A percentile compares a stretch with the other conserved stretches of the same genome.
Conservation (phyloP, 2,888 invertebrate species). For the Nysson spinosus region DNA sequence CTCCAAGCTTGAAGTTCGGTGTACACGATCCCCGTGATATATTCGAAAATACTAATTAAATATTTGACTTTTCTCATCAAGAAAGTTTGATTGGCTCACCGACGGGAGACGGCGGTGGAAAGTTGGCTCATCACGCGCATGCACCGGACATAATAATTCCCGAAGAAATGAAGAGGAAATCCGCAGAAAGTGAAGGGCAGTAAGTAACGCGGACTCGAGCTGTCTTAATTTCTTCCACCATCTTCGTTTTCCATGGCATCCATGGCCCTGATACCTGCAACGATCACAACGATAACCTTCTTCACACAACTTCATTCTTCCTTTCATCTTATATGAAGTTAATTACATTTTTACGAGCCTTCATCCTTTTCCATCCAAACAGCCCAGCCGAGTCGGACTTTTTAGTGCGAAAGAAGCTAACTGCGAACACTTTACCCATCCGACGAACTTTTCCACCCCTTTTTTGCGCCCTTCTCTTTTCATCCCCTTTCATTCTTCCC, state of each 20-base stretch:
- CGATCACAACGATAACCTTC: constrained; percentile 8
- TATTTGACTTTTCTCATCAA: constrained; percentile 46
- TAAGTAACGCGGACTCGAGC: constrained; percentile 48
- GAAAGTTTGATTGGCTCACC: constrained; percentile 51
- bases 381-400: constrained; percentile 28
- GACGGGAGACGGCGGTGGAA: neutral
- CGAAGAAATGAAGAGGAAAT: constrained; percentile 51
- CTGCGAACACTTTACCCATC: constrained; percentile 38
- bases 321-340: constrained; percentile 69
- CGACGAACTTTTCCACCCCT: neutral
- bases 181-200: constrained; percentile 38
- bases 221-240: constrained; percentile 63
- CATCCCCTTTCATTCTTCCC: neutral
- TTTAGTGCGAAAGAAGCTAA: constrained; percentile 40
- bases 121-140: constrained; percentile 48
- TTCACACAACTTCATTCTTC: constrained; percentile 45
- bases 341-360: constrained; percentile 69
- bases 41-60: constrained; percentile 35
- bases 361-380: constrained; percentile 55
- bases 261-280: constrained; percentile 32
- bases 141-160: constrained; percentile 49
- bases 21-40: neutral
- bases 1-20: too few relatives aligned
- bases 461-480: neutral
- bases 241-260: constrained; percentile 45